These are phyloP conservation scores for Drosophila lowei DNA, from an alignment of 1,140 invertebrate species.

Conservation along the genomic window DNA sequence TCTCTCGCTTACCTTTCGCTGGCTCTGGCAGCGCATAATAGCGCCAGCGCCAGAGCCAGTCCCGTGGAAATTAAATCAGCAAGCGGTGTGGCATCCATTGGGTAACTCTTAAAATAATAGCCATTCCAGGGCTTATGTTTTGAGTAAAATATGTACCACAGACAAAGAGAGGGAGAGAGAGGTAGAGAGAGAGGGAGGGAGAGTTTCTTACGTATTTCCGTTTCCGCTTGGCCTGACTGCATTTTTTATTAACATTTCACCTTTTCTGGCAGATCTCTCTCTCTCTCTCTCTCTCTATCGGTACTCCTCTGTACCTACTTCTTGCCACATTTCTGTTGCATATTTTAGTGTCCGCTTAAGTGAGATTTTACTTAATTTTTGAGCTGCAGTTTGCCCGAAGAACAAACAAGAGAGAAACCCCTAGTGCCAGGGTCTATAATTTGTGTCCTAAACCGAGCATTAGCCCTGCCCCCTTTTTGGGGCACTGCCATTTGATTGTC, in stretches of 20 bases:
- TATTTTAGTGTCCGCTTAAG: slow-evolving; percentile 26
- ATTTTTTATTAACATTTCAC: slow-evolving; percentile 53
- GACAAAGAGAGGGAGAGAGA: slow-evolving; percentile 18
- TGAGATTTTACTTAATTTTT: slow-evolving; percentile 46
- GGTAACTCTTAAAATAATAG: slow-evolving; percentile 79
- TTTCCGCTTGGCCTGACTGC: slow-evolving; percentile 60
- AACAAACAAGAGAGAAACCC: slow-evolving; percentile 5
- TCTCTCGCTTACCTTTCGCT: slow-evolving; percentile 55
- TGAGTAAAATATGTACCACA: slow-evolving; percentile 76
- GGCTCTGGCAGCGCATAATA: slow-evolving; percentile 65
- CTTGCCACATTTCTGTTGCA: slow-evolving; percentile 32
- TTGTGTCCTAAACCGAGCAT: slow-evolving; percentile 20
- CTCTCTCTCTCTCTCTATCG: neutral
- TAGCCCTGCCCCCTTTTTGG: too few relatives aligned
- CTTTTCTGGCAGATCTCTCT: slow-evolving; percentile 6
- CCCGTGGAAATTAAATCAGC: slow-evolving; percentile 72
- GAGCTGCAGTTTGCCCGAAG: slow-evolving; percentile 19
- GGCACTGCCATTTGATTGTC: slow-evolving; percentile 32
- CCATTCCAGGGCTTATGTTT: slow-evolving; percentile 78
- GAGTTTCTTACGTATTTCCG: slow-evolving; percentile 55
- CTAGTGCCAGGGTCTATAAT: too few relatives aligned
- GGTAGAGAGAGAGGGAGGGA: neutral
- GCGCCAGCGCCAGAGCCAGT: slow-evolving; percentile 12
- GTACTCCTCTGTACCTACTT: neutral
- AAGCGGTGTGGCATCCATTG: slow-evolving; percentile 52